Percentiles rank a stretch among this genome's conserved stretches.
phyloP scores from a whole-genome alignment of 2,797 vertebrate species.

The Pseudomugil tenellus region DNA sequence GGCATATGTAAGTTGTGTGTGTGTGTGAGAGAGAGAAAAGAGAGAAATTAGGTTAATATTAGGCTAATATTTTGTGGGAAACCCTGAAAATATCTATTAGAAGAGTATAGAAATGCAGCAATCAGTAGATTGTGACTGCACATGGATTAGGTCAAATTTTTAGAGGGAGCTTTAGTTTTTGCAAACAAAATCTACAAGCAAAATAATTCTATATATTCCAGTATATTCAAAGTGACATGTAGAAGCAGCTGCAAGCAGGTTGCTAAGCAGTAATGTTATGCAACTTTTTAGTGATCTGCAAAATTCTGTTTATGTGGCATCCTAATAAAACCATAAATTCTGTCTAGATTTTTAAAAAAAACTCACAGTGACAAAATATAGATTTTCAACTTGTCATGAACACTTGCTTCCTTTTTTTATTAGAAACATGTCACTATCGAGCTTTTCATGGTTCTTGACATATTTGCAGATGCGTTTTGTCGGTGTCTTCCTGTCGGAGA shows the following conservation, averaged over 20 bases:
- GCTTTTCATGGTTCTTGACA: background rate
- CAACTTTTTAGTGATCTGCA: background rate
- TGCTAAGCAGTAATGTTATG: background rate
- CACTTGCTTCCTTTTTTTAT: no score
- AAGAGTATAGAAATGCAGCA: background rate
- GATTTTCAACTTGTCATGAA: background rate
- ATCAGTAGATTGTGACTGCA: no score
- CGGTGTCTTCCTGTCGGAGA: background rate
- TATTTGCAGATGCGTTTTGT: background rate
- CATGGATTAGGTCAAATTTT: background rate
- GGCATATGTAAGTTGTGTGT: background rate
- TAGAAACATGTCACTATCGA: background rate
- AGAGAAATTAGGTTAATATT: no score
- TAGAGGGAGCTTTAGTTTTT: background rate
- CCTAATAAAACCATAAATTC: background rate
- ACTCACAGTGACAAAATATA: background rate
- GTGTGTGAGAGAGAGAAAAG: no score
- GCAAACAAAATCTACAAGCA: background rate
- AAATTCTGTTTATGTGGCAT: constrained; percentile 22
- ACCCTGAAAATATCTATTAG: background rate
- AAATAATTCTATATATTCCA: background rate
- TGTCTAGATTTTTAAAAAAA: background rate
- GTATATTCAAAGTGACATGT: constrained; percentile 1
- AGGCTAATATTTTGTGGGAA: background rate
- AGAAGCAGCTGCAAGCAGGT: constrained; percentile 21